Evolutionary conservation across 2,888 invertebrate species (phyloP), one percentile per base, ranked within the genome.

Genomic region (Drymonia ruficornis): DNA sequence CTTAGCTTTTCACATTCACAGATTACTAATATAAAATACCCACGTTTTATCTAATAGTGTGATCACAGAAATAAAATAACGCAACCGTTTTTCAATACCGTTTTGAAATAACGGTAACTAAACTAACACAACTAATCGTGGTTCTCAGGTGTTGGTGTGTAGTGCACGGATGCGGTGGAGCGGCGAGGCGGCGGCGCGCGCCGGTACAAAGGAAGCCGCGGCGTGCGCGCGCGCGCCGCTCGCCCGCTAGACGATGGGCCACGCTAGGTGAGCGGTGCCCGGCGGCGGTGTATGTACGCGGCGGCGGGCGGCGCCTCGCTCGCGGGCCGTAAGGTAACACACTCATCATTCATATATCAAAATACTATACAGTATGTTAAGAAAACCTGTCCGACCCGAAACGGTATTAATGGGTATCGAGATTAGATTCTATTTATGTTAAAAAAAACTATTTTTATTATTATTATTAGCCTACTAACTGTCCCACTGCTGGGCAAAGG

Each of bases 241-340:
- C 70, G 74, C 70, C 56, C 59, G 71, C 65, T 67, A 47, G 72
- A 54, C 61, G 67, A 81, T 83, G 78, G 60, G 69, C 78, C 75
- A 83, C 82, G 80, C 79, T 84, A 80, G 83, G 78, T 83, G 80
- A 82, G 78, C 84, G 76, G 84, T 77, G 83, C 83, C 81, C 88
- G 88, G 80, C 86, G 84, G 84, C 91, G 86, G 91, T 90, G 91
- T 78, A 97, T 97, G 97, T 97, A 97, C 94, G 97, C 97, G 83
- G 97, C 97, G 84, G 97, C 97, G 84, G 97, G 97, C 86, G 97
- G 97, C 87, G 96, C 97, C 81, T 96, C 96, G 82, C 94, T 97
- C 90, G 97, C 97, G 86, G 96, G 96, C 92, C 95, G 97, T 81
- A 96, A 96, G 92, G 96, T 96, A 70, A 36, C 11, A n/a, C n/a